Conservation (phyloP, 2,113 vertebrate species). For the Microcebus tavaratra region DNA sequence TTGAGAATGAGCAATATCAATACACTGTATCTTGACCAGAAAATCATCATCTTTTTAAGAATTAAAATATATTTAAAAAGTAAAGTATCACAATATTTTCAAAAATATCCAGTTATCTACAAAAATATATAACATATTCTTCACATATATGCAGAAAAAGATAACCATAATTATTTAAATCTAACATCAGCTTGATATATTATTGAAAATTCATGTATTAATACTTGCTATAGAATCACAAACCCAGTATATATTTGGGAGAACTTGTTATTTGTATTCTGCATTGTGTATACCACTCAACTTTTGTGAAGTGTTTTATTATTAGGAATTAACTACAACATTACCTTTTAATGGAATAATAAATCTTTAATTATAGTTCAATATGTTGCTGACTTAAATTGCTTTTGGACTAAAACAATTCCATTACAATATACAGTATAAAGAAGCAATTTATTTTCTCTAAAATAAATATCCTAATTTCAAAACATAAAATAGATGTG, state of each 20-base stretch:
- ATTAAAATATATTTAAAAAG: neutral
- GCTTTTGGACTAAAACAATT: constrained; percentile 77
- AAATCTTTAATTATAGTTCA: constrained; percentile 83
- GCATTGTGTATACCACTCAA: constrained; percentile 60
- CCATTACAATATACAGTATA: constrained; percentile 62
- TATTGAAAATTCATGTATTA: constrained; percentile 64
- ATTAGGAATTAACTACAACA: constrained; percentile 80
- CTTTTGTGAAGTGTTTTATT: constrained; percentile 76
- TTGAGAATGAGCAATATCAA: neutral
- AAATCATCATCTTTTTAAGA: neutral
- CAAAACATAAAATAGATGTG: neutral
- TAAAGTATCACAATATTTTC: neutral
- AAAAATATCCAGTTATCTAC: neutral
- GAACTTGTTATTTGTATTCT: constrained; percentile 37
- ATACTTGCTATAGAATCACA: constrained; percentile 60
- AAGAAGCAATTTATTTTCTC: constrained; percentile 67
- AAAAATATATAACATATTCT: neutral
- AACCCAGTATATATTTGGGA: constrained; percentile 65
- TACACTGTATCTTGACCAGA: neutral
- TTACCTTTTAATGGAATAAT: constrained; percentile 80
- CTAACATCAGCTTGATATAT: neutral
- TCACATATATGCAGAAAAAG: neutral
- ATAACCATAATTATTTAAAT: neutral
- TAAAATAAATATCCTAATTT: constrained; percentile 72
- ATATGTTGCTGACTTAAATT: constrained; percentile 72